Evolutionary conservation across 2,888 invertebrate species (phyloP).

Genomic region (Caenorhabditis angaria): DNA sequence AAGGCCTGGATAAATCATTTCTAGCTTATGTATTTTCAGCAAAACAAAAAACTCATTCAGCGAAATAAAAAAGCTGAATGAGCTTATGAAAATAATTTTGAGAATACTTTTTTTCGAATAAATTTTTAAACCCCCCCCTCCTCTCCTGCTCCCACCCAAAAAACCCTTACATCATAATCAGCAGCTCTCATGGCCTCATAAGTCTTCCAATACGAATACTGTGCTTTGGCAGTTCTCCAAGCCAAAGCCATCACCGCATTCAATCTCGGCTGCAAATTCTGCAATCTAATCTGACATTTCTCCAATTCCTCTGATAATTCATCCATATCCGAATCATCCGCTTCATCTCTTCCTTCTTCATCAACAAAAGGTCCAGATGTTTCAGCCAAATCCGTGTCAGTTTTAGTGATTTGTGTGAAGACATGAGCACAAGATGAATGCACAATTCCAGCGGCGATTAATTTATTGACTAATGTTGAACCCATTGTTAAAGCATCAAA

Average conservation of each 20-base stretch:
- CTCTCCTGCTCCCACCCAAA: too few relatives aligned
- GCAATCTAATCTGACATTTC: constrained; percentile 29
- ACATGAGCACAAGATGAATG: constrained; percentile 32
- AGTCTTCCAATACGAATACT: constrained; percentile 43
- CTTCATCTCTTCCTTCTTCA: constrained; percentile 38
- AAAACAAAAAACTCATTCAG: too few relatives aligned
- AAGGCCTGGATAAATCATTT: too few relatives aligned
- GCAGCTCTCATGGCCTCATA: constrained; percentile 34
- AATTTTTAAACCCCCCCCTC: too few relatives aligned
- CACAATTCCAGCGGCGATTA: constrained; percentile 32
- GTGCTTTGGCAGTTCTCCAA: constrained; percentile 37
- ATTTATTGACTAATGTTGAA: constrained; percentile 23
- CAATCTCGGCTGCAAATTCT: constrained; percentile 22
- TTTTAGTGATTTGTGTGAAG: constrained; percentile 28
- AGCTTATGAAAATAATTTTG: too few relatives aligned
- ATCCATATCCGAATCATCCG: constrained; percentile 38
- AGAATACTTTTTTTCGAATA: too few relatives aligned
- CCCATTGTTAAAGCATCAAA: constrained; percentile 31
- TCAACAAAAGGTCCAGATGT: constrained; percentile 19
- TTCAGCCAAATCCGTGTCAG: not conserved
- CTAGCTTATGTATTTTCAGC: too few relatives aligned
- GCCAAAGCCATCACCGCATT: constrained; percentile 18
- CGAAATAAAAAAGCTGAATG: too few relatives aligned
- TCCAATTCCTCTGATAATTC: constrained; percentile 45
- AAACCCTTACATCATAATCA: constrained; percentile 43